These are phyloP conservation scores for Dasyprocta punctata DNA, from an alignment of 2,113 vertebrate genomes.

Conservation along the genomic window DNA sequence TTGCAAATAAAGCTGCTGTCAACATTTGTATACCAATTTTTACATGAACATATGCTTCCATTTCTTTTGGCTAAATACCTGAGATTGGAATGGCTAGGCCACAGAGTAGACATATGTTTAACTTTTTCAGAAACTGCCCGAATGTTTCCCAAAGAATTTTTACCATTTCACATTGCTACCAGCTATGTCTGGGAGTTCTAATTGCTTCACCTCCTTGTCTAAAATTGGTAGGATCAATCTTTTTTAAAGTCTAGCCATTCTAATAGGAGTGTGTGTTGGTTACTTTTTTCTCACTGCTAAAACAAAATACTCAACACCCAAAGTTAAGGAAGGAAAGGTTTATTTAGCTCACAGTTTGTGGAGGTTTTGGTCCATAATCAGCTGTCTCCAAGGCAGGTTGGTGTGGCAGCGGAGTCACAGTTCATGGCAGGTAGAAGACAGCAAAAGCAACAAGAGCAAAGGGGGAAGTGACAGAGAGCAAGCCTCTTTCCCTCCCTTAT, in stretches of 20 bases:
- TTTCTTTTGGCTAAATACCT: not conserved
- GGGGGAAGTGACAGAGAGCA: too few relatives aligned
- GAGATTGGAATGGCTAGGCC: not conserved
- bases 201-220: not conserved
- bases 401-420: too few relatives aligned
- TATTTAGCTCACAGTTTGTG: too few relatives aligned
- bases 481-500: too few relatives aligned
- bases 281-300: too few relatives aligned
- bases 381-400: too few relatives aligned
- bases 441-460: too few relatives aligned
- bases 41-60: not conserved
- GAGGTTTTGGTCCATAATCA: too few relatives aligned
- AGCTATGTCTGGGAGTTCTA: not conserved
- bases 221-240: not conserved
- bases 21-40: not conserved
- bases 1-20: not conserved
- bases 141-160: not conserved
- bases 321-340: too few relatives aligned
- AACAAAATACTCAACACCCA: too few relatives aligned
- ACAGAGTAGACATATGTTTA: not conserved
- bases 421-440: too few relatives aligned
- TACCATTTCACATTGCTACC: not conserved
- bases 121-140: slow-evolving; percentile 23
- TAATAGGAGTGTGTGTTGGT: not conserved
- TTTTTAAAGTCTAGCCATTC: not conserved